Evolutionary conservation across 2,888 invertebrate genomes (phyloP), one percentile per base, ranked within the genome.

Genomic region (Acleris cristana): DNA sequence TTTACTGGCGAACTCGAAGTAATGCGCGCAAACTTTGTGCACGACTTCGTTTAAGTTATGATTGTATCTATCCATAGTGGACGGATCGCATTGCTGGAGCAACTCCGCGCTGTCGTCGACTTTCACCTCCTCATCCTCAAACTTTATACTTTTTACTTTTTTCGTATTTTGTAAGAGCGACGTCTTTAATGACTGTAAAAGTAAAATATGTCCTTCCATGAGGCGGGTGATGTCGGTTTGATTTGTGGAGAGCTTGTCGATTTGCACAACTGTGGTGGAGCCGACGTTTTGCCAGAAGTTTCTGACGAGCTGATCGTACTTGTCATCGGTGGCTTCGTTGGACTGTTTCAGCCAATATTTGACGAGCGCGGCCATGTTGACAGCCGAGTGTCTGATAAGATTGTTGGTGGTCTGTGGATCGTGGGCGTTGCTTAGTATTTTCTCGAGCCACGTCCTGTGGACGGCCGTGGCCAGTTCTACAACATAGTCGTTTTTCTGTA

Each of bases 1-100:
- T 10, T 82, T 78, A 4, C 84, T 82, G 0, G 94, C 94, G 64
- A 93, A 93, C n/a, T 91, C 88, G 16, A 96, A 88, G 78, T 95
- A 95, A 16, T 89, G 85, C 3, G 87, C 79, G 71, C 94, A 94
- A 0, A 94, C 75, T 19, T 80, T 87, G 62, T 90, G 86, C 0
- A 90, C 94, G 0, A 93, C 76, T 0, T 86, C 80, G 30, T 90
- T 83, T 19, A 95, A 76, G 69, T 92, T 89, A 30, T 86, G 83
- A 4, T 81, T 72, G 76, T 94, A 95, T 21, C 83, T 72, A 6
- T 83, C 76, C 14, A 82, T 81, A 0, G 72, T 54, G 0, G 72
- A 19, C 2, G 73, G 68, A 62, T 84, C 86, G 14, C 75, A 68
- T 8, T 59, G 71, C 30, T 12, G 61, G n/a, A 12, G 19, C 12